phyloP scores from a whole-genome alignment of 2,797 vertebrate genomes.

The Argya squamiceps region DNA sequence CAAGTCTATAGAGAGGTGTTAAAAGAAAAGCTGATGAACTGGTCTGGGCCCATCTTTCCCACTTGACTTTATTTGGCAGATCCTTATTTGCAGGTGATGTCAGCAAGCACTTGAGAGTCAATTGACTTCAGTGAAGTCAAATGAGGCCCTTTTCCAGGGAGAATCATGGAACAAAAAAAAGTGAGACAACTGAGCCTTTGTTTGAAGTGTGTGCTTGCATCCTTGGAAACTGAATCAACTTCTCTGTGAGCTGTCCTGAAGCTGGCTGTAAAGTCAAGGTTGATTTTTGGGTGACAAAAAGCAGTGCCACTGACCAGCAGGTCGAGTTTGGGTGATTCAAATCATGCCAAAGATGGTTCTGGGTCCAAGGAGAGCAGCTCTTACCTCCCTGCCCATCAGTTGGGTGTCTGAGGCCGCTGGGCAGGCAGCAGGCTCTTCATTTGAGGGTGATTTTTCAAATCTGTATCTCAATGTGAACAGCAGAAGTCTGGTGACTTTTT shows the following conservation, averaged over 20 bases:
- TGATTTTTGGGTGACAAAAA: neutral
- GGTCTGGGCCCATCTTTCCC: neutral
- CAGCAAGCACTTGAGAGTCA: neutral
- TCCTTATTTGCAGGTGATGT: neutral
- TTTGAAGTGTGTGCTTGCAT: neutral
- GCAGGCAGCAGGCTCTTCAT: neutral
- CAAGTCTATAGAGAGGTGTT: neutral
- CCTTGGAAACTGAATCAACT: neutral
- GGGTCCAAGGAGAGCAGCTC: neutral
- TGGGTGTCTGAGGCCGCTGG: neutral
- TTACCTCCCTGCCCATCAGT: accelerated
- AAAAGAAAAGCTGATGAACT: neutral
- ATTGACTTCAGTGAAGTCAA: neutral
- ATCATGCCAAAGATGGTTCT: accelerated
- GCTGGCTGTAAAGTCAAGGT: neutral
- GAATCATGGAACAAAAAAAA: neutral
- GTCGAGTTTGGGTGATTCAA: neutral
- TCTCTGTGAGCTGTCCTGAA: neutral
- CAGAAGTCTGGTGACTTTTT: neutral
- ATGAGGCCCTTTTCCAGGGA: neutral
- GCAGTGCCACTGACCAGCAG: neutral
- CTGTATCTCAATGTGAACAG: too few species aligned
- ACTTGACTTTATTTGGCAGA: neutral
- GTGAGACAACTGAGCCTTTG: neutral
- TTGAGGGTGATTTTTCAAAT: too few species aligned